Evolutionary conservation across 2,888 invertebrate species (phyloP), one percentile per base, ranked within the genome.

Genomic region (Dryomyza anilis): DNA sequence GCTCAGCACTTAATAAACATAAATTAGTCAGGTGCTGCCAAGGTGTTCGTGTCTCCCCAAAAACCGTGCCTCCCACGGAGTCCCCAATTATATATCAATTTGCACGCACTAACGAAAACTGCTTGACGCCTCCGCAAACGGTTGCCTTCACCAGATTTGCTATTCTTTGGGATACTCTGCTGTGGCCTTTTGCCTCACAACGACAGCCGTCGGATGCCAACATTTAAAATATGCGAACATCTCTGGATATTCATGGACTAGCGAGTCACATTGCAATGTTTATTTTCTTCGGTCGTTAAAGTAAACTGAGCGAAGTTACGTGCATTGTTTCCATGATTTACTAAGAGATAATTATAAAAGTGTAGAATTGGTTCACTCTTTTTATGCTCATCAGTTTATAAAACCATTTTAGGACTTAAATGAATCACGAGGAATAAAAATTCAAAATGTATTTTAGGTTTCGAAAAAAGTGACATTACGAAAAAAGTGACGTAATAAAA

Each of bases 1-100:
- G 74, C 70, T 75, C 73, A 73, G 73, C 72, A 74, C 77, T 76
- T 76, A 75, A 78, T 78, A 76, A 77, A 75, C 78, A 74, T 76
- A 78, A 78, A 76, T 78, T 76, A 77, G 76, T 74, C 78, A 76
- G 77, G 76, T 75, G 77, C 74, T 74, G 71, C 68, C 58, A 21
- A 56, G 52, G 55, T 55, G 36, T 25, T 39, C 16, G 55, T 52
- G 7, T 43, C 33, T 55, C 16, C 29, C 23, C 30, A 25, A 50
- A 45, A 45, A 52, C 30, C 36, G 30, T 33, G 12, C 21, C 45
- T 43, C 19, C 21, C 36, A 21, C 36, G 55, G 33, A 62, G 45
- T 30, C 25, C 23, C 43, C 67, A 67, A 67, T 67, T 67, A 64
- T 64, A 67, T 64, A 58, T 67, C 64, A 67, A 67, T 64, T 67